These are phyloP conservation scores for Morinoia aosen DNA, from an alignment of 2,888 invertebrate species.

Conservation along the genomic window DNA sequence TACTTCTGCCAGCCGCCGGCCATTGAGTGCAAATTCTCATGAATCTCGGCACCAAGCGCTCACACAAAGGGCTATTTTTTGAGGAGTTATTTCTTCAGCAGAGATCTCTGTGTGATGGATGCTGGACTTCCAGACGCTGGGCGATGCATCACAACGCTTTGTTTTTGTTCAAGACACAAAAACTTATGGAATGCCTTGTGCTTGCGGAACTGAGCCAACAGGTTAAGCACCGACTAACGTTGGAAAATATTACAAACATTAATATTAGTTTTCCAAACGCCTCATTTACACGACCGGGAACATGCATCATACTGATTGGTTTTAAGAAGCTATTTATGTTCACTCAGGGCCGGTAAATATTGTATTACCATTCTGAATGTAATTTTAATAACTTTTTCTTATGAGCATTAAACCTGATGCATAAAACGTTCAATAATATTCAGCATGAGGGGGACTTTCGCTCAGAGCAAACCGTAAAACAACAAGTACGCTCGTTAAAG, in stretches of 20 bases:
- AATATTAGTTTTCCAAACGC: not conserved
- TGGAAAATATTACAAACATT: not conserved
- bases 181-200: not conserved
- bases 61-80: not conserved
- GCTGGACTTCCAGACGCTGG: not conserved
- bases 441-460: not conserved
- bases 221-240: not conserved
- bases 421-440: not conserved
- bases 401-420: not conserved
- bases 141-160: not conserved
- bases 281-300: not conserved
- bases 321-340: not conserved
- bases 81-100: not conserved
- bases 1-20: not conserved
- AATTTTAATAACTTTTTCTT: not conserved
- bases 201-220: not conserved
- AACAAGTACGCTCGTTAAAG: not conserved
- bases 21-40: not conserved
- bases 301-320: not conserved
- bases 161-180: not conserved
- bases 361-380: not conserved
- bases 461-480: not conserved
- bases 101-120: not conserved
- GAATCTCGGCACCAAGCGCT: not conserved
- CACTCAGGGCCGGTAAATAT: not conserved